phyloP scores from a whole-genome alignment of 2,888 invertebrate species.

The Aquatica leii region DNA sequence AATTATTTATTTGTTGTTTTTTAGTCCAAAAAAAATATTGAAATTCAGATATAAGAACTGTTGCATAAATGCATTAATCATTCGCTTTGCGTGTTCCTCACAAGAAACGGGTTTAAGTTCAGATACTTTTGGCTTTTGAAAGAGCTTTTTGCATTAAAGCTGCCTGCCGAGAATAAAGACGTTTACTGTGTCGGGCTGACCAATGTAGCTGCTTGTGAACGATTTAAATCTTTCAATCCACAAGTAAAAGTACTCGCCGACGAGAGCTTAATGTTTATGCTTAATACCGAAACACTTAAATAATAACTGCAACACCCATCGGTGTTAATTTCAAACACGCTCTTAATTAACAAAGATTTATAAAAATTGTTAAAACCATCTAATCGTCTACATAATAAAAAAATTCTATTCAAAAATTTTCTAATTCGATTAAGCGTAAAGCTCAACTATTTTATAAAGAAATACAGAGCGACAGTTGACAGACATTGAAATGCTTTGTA shows the following conservation, averaged over 20 bases:
- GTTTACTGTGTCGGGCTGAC: conserved; percentile 56
- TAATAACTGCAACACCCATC: conserved; percentile 9
- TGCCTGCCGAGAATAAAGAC: conserved; percentile 58
- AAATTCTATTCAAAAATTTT: too few species aligned
- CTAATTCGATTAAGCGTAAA: too few species aligned
- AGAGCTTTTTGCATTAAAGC: conserved; percentile 56
- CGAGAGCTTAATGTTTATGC: conserved; percentile 42
- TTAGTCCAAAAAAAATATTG: too few species aligned
- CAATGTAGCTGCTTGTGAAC: conserved; percentile 52
- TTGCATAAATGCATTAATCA: conserved; percentile 60
- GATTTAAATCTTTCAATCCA: conserved; percentile 55
- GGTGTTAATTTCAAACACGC: too few species aligned
- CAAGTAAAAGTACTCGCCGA: conserved; percentile 49
- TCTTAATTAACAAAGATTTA: too few species aligned
- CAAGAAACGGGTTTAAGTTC: conserved; percentile 57
- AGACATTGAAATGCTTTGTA: conserved; percentile 38
- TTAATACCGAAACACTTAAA: conserved; percentile 32
- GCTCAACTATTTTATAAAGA: too few species aligned
- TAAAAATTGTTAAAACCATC: too few species aligned
- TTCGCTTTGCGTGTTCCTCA: conserved; percentile 48
- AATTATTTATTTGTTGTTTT: neutral
- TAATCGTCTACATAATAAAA: too few species aligned
- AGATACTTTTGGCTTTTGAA: conserved; percentile 54
- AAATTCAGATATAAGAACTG: conserved; percentile 49
- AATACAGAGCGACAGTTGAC: conserved; percentile 38